These are phyloP conservation scores for Budorcas taxicolor DNA, from an alignment of 2,113 vertebrate species.

Conservation along the genomic window DNA sequence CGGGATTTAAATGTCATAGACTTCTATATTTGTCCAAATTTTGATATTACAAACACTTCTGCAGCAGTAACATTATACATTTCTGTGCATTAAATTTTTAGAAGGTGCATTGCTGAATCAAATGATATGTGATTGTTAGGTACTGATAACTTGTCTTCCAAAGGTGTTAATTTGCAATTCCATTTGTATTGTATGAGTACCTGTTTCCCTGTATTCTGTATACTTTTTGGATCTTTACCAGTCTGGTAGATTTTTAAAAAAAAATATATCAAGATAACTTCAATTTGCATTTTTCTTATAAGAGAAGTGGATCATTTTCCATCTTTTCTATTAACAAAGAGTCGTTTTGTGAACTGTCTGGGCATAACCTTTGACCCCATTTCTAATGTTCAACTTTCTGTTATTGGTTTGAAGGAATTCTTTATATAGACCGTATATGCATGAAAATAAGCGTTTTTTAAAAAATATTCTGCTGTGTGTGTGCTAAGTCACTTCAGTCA, in stretches of 20 bases:
- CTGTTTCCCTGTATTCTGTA: neutral
- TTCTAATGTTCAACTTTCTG: neutral
- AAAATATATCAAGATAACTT: neutral
- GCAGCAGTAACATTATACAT: neutral
- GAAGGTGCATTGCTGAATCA: neutral
- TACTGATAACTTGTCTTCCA: neutral
- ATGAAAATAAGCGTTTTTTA: neutral
- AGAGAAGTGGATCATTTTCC: neutral
- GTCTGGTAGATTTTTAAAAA: neutral
- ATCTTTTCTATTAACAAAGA: neutral
- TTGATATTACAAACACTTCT: neutral
- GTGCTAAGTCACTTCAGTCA: neutral
- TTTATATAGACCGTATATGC: neutral
- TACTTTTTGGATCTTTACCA: neutral
- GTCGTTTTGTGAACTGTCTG: neutral
- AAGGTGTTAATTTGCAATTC: neutral
- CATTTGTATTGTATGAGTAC: neutral
- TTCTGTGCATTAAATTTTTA: neutral
- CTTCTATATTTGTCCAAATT: neutral
- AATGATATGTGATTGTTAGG: neutral
- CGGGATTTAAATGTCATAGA: neutral
- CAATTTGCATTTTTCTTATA: neutral
- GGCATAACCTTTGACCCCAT: neutral
- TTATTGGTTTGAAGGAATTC: neutral
- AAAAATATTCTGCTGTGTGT: neutral